Evolutionary conservation across 2,113 vertebrate genomes (phyloP).

Genomic region (Xenopus laevis): DNA sequence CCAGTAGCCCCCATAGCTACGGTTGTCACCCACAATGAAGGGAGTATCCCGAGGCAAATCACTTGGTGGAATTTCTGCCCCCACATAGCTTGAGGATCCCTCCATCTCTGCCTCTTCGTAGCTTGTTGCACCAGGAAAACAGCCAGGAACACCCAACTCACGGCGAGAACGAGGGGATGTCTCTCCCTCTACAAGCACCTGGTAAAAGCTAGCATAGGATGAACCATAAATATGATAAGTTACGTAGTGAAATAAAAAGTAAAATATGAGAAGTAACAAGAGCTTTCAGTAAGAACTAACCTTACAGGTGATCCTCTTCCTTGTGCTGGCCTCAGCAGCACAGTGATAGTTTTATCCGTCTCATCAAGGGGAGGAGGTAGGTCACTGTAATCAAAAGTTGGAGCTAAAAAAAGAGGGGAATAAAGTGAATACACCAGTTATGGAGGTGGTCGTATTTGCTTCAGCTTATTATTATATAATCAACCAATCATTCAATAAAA

Average conservation of each 20-base stretch:
- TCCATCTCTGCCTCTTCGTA: constrained; percentile 80
- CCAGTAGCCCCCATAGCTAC: constrained; percentile 95
- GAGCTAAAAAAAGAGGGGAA: constrained; percentile 68
- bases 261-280: neutral
- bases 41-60: constrained; percentile 86
- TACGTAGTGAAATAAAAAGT: neutral
- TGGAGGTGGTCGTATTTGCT: neutral
- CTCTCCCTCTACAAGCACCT: constrained; percentile 93
- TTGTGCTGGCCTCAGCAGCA: constrained; percentile 88
- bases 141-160: constrained; percentile 82
- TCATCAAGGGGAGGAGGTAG: constrained; percentile 88
- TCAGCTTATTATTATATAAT: too few relatives aligned
- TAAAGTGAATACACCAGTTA: neutral
- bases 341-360: constrained; percentile 91
- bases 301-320: constrained; percentile 94
- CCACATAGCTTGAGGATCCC: constrained; percentile 84
- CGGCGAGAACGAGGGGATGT: constrained; percentile 75
- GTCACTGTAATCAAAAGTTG: constrained; percentile 92
- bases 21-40: constrained; percentile 95
- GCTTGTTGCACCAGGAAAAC: constrained; percentile 85
- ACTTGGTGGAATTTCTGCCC: constrained; percentile 86
- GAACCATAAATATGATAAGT: neutral
- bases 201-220: constrained; percentile 75
- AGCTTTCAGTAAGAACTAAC: constrained; percentile 55
- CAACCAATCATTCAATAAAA: too few relatives aligned